Base-by-base conservation (phyloP, 2,888 invertebrate genomes). In the Timandra comae region DNA sequence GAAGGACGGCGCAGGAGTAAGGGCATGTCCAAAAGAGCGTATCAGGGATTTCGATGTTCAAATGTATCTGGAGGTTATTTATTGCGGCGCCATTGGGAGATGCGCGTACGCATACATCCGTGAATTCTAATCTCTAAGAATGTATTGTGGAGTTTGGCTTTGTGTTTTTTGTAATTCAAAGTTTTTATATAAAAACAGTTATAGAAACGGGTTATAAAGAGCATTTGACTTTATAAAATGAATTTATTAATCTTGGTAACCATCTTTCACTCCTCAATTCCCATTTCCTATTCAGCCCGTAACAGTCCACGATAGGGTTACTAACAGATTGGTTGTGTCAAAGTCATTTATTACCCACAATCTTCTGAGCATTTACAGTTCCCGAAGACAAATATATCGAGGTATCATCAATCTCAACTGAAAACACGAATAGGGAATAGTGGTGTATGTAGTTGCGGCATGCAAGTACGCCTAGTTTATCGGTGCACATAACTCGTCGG, bases 381-480 rank as follows among this genome's bases (percentile, higher is more conserved):
- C 16, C 6, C 6, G 16, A 16, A 16, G 16, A 16, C 16, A 16
- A 16, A 16, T 16, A 16, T 16, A 35, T 29, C 24, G 9, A 5
- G 21, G 13, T 31, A 11, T 21, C 40, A 43, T 43, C 32, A 35
- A 42, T 40, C 38, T 38, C 27, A 11, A 3, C 33, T 38, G 30
- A 36, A 43, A 38, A 34, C 38, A 40, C 30, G 43, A 43, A 34
- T 39, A 40, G 24, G 37, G 33, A 50, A 67, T 59, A 58, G 58
- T 58, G 63, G 58, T 58, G 63, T 60, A 55, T 56, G 60, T 59
- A 52, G 63, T 62, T 49, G 56, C 53, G 42, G 48, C 43, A 56
- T 49, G 57, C 51, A 59, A 62, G 62, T 64, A 63, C 63, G 54
- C 59, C 64, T 65, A 65, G 56, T 72, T 66, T 72, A 73, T 71